Evolutionary conservation across 1,140 invertebrate genomes (phyloP).

Genomic region (Ceratoteleas bidentatus): DNA sequence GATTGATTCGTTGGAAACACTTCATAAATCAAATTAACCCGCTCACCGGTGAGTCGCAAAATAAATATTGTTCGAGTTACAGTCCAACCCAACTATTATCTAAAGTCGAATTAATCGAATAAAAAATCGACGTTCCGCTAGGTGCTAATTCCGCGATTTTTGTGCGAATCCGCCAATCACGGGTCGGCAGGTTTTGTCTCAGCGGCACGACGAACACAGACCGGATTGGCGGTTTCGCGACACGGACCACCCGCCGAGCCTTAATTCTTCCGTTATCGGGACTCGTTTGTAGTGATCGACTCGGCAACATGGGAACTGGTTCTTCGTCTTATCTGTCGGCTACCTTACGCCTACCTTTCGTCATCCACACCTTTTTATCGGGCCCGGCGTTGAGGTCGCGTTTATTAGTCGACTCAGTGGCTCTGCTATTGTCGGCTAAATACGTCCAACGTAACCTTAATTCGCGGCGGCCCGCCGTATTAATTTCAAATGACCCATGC

Average conservation of each 20-base stretch:
- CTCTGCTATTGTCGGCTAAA: conserved; percentile 27
- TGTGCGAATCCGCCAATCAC: conserved; percentile 18
- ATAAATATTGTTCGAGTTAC: conserved; percentile 20
- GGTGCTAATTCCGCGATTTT: conserved; percentile 35
- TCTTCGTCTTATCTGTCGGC: conserved; percentile 26
- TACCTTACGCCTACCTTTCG: conserved; percentile 26
- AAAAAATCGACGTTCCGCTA: conserved; percentile 7
- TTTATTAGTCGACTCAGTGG: conserved; percentile 39
- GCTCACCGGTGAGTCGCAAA: not conserved
- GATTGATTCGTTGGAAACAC: conserved; percentile 5
- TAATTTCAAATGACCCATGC: conserved; percentile 59
- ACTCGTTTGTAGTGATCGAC: conserved; percentile 62
- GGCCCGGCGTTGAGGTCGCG: not conserved
- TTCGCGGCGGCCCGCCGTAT: conserved; percentile 50
- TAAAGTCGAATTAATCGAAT: conserved; percentile 23
- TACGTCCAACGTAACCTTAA: conserved; percentile 47
- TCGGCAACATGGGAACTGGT: conserved; percentile 60
- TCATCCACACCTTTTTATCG: conserved; percentile 30
- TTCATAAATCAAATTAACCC: conserved; percentile 20
- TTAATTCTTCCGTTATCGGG: conserved; percentile 58
- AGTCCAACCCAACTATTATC: conserved; percentile 14
- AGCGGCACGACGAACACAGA: conserved; percentile 30
- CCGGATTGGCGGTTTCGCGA: conserved; percentile 36
- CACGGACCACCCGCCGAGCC: conserved; percentile 65
- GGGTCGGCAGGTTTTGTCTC: conserved; percentile 32